Percentiles rank a stretch among this genome's conserved stretches.
Evolutionary conservation across 2,797 vertebrate genomes (phyloP).

Genomic region (Bothrops alternatus): DNA sequence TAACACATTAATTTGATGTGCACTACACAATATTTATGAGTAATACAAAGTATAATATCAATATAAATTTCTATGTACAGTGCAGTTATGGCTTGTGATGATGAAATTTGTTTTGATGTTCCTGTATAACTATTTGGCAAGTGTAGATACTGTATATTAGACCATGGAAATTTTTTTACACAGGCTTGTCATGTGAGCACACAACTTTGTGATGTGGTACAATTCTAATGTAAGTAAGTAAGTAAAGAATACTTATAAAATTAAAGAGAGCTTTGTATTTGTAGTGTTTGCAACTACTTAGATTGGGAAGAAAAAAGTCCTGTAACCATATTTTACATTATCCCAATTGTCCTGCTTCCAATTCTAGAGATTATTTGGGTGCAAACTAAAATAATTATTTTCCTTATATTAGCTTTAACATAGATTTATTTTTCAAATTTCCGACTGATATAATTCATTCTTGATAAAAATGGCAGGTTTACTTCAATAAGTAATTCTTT

Average conservation of each 20-base stretch:
- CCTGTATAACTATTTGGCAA: background rate
- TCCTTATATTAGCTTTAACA: background rate
- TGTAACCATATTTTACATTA: background rate
- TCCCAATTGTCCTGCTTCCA: background rate
- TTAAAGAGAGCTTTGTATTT: background rate
- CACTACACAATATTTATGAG: background rate
- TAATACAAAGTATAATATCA: background rate
- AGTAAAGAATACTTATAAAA: background rate
- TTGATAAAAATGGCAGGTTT: background rate
- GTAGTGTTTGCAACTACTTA: background rate
- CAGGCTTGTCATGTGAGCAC: background rate
- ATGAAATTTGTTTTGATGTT: background rate
- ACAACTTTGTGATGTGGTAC: background rate
- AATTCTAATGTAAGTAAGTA: background rate
- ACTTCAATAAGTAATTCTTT: background rate
- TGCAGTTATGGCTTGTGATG: background rate
- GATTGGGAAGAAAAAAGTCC: background rate
- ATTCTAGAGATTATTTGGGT: background rate
- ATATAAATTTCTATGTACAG: background rate
- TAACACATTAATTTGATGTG: background rate
- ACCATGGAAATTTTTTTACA: background rate
- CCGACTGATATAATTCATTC: background rate
- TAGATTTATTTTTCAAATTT: background rate
- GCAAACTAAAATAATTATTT: background rate
- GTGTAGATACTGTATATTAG: background rate